phyloP scores from a whole-genome alignment of 2,888 invertebrate genomes.

The Tipula lateralis region DNA sequence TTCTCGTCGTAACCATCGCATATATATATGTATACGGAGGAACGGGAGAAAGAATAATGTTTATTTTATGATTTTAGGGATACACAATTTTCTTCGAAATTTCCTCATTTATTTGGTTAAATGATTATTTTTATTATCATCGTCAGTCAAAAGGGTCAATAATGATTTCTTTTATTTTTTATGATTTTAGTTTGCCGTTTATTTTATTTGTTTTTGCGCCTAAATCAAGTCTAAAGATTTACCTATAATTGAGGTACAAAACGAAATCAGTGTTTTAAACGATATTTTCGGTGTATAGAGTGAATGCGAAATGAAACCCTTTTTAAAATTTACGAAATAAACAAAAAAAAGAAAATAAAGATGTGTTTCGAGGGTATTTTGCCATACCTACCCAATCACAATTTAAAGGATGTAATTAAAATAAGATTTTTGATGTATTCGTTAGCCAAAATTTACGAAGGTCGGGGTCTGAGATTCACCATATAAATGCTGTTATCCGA shows the following conservation, averaged over 20 bases:
- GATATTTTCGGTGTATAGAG: not conserved
- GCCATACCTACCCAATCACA: too few species aligned
- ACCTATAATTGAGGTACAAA: not conserved
- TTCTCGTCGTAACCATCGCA: not conserved
- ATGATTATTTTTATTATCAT: conserved; percentile 15
- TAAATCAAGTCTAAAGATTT: not conserved
- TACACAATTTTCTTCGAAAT: conserved; percentile 11
- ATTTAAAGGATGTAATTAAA: too few species aligned
- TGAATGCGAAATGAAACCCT: not conserved
- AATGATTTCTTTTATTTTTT: not conserved
- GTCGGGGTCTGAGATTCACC: too few species aligned
- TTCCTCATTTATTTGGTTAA: conserved; percentile 19
- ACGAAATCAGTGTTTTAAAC: not conserved
- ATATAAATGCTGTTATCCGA: too few species aligned
- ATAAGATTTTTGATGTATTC: too few species aligned
- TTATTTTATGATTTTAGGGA: conserved; percentile 1
- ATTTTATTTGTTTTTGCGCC: not conserved
- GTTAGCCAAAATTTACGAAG: too few species aligned
- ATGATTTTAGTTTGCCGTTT: not conserved
- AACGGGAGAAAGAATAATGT: not conserved
- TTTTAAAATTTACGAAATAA: not conserved
- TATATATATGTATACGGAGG: not conserved
- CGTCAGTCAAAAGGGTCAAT: conserved; percentile 24
- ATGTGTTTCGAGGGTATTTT: too few species aligned
- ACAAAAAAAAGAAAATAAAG: too few species aligned